Conservation (phyloP, 35 echinoderm and acorn worm genomes). For the Apostichopus californicus region DNA sequence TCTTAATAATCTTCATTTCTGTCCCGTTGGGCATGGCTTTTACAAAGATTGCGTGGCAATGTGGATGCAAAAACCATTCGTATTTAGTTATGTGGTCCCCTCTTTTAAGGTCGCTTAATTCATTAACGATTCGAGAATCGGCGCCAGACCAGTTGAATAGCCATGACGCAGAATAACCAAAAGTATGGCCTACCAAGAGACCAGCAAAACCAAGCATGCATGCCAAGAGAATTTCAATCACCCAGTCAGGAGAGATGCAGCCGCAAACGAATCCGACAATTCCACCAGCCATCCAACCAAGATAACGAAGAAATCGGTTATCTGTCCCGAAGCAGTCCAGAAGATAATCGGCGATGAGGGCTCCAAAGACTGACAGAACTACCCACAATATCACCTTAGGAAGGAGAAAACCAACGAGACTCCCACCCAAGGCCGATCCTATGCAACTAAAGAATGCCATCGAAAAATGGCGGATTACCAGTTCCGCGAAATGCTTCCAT, state of each 20-base stretch:
- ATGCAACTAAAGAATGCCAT: slow-evolving; percentile 39
- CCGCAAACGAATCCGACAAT: slow-evolving; percentile 29
- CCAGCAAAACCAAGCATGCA: slow-evolving; percentile 43
- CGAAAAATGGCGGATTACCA: slow-evolving; percentile 47
- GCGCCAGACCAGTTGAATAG: not conserved
- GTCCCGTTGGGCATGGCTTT: not conserved
- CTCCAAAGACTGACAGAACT: not conserved
- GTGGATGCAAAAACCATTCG: slow-evolving; percentile 19
- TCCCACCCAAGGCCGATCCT: slow-evolving; percentile 17
- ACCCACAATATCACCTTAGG: not conserved
- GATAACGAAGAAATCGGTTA: not conserved
- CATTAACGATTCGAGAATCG: not conserved
- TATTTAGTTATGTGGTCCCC: slow-evolving; percentile 37
- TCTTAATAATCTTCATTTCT: slow-evolving; percentile 14
- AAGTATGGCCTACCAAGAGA: not conserved
- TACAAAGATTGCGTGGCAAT: slow-evolving; percentile 18
- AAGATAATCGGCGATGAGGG: slow-evolving; percentile 24
- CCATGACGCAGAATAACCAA: slow-evolving; percentile 30
- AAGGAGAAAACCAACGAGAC: slow-evolving; percentile 13
- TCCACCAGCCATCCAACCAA: slow-evolving; percentile 40
- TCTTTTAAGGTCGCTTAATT: slow-evolving; percentile 2
- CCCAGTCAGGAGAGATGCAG: slow-evolving; percentile 6
- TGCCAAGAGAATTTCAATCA: slow-evolving; percentile 19
- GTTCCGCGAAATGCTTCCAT: slow-evolving; percentile 43
- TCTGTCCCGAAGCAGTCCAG: not conserved